Conservation (phyloP, 1,140 invertebrate genomes). For the Panagrolaimus sp. region DNA sequence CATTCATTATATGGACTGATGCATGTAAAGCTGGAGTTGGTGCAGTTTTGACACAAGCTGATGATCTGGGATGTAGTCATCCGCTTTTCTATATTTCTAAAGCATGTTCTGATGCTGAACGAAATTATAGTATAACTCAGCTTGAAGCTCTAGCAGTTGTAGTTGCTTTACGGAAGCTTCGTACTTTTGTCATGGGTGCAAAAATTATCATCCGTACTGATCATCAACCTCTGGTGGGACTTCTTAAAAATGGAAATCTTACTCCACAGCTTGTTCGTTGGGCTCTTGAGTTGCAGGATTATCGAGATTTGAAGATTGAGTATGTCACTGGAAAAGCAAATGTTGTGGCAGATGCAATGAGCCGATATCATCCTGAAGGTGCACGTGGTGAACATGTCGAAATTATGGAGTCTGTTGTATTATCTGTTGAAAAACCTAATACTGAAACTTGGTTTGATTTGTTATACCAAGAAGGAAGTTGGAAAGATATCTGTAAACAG, state of each 20-base stretch:
- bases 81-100: slow-evolving; percentile 14
- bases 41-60: slow-evolving; percentile 17
- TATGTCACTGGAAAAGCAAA: slow-evolving; percentile 12
- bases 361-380: neutral
- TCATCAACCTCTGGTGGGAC: neutral
- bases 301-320: slow-evolving; percentile 10
- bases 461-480: too few relatives aligned
- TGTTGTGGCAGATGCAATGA: slow-evolving; percentile 18
- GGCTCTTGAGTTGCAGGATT: neutral
- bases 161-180: neutral
- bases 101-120: neutral
- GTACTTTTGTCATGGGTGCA: neutral
- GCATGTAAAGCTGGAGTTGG: slow-evolving; percentile 13
- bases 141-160: neutral
- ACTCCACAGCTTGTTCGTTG: neutral
- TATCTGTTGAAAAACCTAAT: neutral
- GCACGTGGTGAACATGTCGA: neutral
- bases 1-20: slow-evolving; percentile 16
- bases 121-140: neutral
- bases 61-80: neutral
- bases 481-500: too few relatives aligned
- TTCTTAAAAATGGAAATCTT: too few relatives aligned
- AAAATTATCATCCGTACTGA: neutral
- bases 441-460: neutral
- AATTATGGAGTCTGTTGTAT: neutral